Percentiles rank a stretch among this genome's conserved stretches.
These are phyloP conservation scores for Harlomillsia oculata DNA, from an alignment of 1,140 invertebrate species.

Conservation along the genomic window DNA sequence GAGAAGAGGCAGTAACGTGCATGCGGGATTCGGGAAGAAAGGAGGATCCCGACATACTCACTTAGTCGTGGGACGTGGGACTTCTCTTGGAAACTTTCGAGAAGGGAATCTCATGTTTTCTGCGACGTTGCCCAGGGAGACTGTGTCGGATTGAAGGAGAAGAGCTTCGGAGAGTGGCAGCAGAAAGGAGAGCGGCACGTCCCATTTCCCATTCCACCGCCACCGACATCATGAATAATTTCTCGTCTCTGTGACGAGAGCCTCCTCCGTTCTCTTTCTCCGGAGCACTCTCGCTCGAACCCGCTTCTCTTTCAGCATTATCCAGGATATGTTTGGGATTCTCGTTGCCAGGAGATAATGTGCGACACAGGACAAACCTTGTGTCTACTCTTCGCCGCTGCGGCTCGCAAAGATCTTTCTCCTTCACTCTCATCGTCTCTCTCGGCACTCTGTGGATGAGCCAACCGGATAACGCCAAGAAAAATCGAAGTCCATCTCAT, in stretches of 20 bases:
- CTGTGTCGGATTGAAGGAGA: slow-evolving; percentile 4
- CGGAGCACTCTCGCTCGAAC: neutral
- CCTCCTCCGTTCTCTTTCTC: neutral
- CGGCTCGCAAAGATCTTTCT: slow-evolving; percentile 10
- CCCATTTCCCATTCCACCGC: slow-evolving; percentile 23
- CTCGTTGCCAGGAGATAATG: slow-evolving; percentile 24
- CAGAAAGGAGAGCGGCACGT: slow-evolving; percentile 23
- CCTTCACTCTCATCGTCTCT: too few relatives aligned
- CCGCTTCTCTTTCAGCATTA: neutral
- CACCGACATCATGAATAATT: slow-evolving; percentile 34
- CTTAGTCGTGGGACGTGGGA: neutral
- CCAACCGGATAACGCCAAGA: slow-evolving; percentile 25
- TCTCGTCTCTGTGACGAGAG: slow-evolving; percentile 8
- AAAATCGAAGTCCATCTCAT: slow-evolving; percentile 26
- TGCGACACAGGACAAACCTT: slow-evolving; percentile 12
- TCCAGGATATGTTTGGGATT: slow-evolving; percentile 26
- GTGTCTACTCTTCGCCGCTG: neutral
- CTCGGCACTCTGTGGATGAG: slow-evolving; percentile 21
- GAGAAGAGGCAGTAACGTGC: slow-evolving; percentile 13
- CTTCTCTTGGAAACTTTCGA: neutral
- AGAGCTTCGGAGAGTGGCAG: slow-evolving; percentile 1
- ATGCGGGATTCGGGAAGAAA: slow-evolving; percentile 25
- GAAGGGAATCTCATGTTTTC: slow-evolving; percentile 21
- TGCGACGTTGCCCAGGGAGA: slow-evolving; percentile 25
- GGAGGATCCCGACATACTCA: slow-evolving; percentile 10